Percentiles rank a stretch among this genome's conserved stretches.
Evolutionary conservation across 2,888 invertebrate species (phyloP).

Genomic region (Gymnocheta viridis): DNA sequence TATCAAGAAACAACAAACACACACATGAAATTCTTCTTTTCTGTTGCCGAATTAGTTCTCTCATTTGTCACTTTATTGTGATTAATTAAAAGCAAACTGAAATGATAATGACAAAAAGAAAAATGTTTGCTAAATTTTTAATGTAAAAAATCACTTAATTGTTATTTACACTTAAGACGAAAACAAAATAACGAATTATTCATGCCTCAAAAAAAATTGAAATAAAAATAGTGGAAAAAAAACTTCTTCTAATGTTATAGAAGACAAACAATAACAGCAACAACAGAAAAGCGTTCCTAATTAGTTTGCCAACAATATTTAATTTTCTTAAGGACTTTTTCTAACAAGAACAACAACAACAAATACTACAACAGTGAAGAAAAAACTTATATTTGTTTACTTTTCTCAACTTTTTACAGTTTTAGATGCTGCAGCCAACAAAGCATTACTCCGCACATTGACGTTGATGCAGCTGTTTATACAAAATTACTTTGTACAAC

Average conservation of each 20-base stretch:
- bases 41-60: not conserved
- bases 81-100: constrained; percentile 50
- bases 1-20: not conserved
- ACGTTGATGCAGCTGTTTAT: constrained; percentile 59
- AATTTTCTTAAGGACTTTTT: constrained; percentile 70
- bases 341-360: constrained; percentile 19
- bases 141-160: constrained; percentile 47
- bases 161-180: constrained; percentile 58
- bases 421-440: constrained; percentile 4
- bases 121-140: constrained; percentile 33
- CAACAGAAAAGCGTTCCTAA: constrained; percentile 62
- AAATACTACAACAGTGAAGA: not conserved
- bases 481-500: constrained; percentile 49
- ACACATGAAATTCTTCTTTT: not conserved
- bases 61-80: constrained; percentile 42
- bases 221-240: not conserved
- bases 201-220: constrained; percentile 2
- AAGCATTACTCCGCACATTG: constrained; percentile 4
- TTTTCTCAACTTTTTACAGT: constrained; percentile 29
- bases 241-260: constrained; percentile 38
- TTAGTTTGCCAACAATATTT: constrained; percentile 72
- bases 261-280: constrained; percentile 21
- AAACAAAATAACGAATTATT: constrained; percentile 56
- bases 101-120: constrained; percentile 9
- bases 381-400: constrained; percentile 55